Evolutionary conservation across 2,113 vertebrate species (phyloP).

Genomic region (Menura novaehollandiae): DNA sequence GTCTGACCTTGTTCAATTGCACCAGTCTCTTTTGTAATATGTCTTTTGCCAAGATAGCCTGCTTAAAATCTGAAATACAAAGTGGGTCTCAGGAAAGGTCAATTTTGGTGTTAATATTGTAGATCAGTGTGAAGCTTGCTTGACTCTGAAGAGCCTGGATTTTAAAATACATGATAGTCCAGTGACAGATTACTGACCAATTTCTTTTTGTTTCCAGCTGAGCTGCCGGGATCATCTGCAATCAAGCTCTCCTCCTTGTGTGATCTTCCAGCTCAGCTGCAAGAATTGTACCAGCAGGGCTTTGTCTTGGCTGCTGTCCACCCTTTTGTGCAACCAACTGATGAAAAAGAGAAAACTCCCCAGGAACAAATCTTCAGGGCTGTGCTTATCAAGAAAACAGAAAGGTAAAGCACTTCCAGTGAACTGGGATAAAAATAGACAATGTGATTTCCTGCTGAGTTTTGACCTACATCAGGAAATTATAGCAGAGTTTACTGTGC

Average conservation of each 20-base stretch:
- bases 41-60: not conserved
- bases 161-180: not conserved
- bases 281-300: constrained; percentile 93
- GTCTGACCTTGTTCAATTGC: not conserved
- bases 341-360: constrained; percentile 79
- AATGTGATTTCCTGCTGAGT: constrained; percentile 54
- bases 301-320: constrained; percentile 88
- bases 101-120: not conserved
- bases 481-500: constrained; percentile 29
- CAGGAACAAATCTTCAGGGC: constrained; percentile 92
- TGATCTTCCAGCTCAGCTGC: constrained; percentile 89
- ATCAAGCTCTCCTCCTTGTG: constrained; percentile 86
- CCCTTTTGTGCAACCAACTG: constrained; percentile 89
- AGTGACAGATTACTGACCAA: constrained; percentile 24
- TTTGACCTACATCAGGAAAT: constrained; percentile 62
- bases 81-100: not conserved
- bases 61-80: not conserved
- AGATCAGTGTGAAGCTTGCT: not conserved
- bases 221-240: constrained; percentile 81
- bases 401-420: constrained; percentile 79
- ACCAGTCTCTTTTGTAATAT: not conserved
- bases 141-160: constrained; percentile 7
- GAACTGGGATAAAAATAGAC: constrained; percentile 55
- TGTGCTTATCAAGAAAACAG: constrained; percentile 87
- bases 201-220: constrained; percentile 65